These are phyloP conservation scores for Euclidia mi DNA, from an alignment of 2,888 invertebrate genomes.

Conservation along the genomic window DNA sequence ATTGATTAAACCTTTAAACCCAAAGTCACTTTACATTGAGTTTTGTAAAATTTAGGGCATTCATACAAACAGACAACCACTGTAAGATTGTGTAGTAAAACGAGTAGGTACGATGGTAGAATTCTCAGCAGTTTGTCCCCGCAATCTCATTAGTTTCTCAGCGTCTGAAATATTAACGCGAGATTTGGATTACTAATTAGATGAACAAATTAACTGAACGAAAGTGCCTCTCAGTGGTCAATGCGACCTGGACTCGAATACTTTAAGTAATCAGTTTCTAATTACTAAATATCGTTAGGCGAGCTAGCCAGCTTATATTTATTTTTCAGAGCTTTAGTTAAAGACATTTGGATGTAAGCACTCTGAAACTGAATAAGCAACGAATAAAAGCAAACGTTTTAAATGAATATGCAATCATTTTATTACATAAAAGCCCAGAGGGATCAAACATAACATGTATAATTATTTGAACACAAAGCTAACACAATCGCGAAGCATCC, in stretches of 20 bases:
- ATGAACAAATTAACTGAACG: constrained; percentile 6
- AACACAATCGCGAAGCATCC: constrained; percentile 37
- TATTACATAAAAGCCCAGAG: constrained; percentile 7
- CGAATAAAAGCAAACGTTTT: too few species aligned
- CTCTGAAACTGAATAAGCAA: too few species aligned
- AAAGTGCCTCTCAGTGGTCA: constrained; percentile 26
- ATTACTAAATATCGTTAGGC: too few species aligned
- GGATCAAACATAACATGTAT: not conserved
- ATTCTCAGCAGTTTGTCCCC: not conserved
- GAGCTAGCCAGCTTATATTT: too few species aligned
- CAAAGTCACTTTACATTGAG: not conserved
- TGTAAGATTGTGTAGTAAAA: not conserved
- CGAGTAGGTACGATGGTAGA: not conserved
- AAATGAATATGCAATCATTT: not conserved
- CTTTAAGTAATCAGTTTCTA: not conserved
- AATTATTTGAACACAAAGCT: constrained; percentile 19
- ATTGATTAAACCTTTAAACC: too few species aligned
- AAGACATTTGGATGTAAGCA: too few species aligned
- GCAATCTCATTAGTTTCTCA: constrained; percentile 1
- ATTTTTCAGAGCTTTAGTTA: too few species aligned
- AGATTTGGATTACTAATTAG: constrained; percentile 15
- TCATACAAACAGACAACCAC: not conserved
- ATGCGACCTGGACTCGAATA: constrained; percentile 15
- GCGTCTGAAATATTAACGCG: constrained; percentile 8
- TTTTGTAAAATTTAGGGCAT: not conserved